Conservation (phyloP, 1,140 invertebrate species). For the Philotrypesis tridentata region DNA sequence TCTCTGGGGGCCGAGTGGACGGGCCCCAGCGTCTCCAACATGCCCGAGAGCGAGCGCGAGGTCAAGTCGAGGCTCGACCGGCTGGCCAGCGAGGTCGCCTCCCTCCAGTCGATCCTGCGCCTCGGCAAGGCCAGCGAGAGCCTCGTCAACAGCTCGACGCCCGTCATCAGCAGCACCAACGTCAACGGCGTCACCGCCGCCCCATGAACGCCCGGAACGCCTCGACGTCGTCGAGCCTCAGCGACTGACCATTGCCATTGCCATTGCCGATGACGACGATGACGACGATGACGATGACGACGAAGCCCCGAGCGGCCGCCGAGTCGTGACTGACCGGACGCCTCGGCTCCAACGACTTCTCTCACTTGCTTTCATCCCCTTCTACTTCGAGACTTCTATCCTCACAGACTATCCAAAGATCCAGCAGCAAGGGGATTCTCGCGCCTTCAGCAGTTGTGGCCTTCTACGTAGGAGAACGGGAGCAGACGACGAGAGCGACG, state of each 20-base stretch:
- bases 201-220: conserved; percentile 22
- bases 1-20: conserved; percentile 84
- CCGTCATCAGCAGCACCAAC: conserved; percentile 13
- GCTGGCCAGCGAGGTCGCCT: conserved; percentile 93
- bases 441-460: conserved; percentile 41
- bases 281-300: neutral
- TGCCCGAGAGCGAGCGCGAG: conserved; percentile 80
- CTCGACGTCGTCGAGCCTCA: conserved; percentile 23
- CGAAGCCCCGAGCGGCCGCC: conserved; percentile 4
- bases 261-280: conserved; percentile 26
- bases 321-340: conserved; percentile 40
- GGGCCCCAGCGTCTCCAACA: conserved; percentile 53
- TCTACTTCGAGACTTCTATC: conserved; percentile 5
- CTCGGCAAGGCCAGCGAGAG: conserved; percentile 62
- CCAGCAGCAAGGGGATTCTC: conserved; percentile 41
- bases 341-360: neutral
- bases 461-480: conserved; percentile 22
- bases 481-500: neutral
- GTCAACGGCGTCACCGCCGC: neutral
- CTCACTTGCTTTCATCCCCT: neutral
- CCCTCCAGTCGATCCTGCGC: conserved; percentile 83
- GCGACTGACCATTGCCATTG: conserved; percentile 32
- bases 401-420: conserved; percentile 58
- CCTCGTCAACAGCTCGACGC: conserved; percentile 44
- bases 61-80: conserved; percentile 88